These are phyloP conservation scores for Lissocephala sabroskyi DNA, from an alignment of 2,888 invertebrate species.

Conservation along the genomic window DNA sequence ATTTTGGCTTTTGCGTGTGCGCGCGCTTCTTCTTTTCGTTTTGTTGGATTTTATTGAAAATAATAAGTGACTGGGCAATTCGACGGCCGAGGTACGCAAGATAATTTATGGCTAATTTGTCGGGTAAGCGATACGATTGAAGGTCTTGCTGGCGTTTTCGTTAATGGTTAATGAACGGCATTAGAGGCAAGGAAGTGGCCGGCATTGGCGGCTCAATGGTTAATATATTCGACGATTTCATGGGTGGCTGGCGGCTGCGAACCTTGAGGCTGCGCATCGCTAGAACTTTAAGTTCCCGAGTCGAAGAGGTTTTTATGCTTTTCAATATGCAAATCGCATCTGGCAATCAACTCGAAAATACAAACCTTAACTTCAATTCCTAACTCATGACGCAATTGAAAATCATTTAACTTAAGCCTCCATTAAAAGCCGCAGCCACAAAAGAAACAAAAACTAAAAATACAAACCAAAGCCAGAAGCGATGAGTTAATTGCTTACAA, in stretches of 20 bases:
- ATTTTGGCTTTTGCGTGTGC: slow-evolving; percentile 41
- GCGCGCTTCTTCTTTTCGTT: slow-evolving; percentile 1
- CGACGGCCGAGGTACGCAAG: slow-evolving; percentile 6
- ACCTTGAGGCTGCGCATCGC: slow-evolving; percentile 18
- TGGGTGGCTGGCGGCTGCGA: slow-evolving; percentile 27
- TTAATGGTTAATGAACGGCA: too few relatives aligned
- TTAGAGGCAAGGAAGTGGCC: too few relatives aligned
- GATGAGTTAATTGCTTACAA: slow-evolving; percentile 18
- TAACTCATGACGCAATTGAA: slow-evolving; percentile 33
- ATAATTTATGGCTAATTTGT: slow-evolving; percentile 20
- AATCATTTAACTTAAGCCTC: slow-evolving; percentile 29
- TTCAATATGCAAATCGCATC: slow-evolving; percentile 31
- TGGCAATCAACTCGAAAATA: background rate
- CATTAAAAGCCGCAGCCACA: too few relatives aligned
- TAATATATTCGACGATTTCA: too few relatives aligned
- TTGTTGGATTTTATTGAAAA: slow-evolving; percentile 34
- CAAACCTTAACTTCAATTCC: slow-evolving; percentile 7
- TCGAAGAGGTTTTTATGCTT: slow-evolving; percentile 28
- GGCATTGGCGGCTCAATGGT: too few relatives aligned
- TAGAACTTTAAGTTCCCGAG: slow-evolving; percentile 21
- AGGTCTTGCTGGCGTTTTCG: slow-evolving; percentile 17
- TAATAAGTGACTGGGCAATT: slow-evolving; percentile 32
- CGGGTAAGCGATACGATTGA: slow-evolving; percentile 33
- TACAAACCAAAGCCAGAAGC: too few relatives aligned
- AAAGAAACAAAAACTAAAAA: too few relatives aligned